Conservation (phyloP, 2,888 invertebrate species). For the Spatulosminthurus flaviceps region DNA sequence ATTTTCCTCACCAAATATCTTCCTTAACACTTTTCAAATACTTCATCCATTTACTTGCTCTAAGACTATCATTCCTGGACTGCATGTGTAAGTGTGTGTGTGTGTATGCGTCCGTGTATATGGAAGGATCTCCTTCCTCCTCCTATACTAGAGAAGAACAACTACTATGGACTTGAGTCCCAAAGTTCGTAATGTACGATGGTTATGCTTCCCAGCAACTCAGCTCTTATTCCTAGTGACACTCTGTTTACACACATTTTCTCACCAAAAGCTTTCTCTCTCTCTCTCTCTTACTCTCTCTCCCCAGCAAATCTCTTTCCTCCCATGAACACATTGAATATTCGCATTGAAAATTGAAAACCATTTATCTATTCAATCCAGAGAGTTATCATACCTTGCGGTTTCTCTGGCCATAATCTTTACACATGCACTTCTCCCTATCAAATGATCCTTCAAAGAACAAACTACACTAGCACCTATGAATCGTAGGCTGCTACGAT, state of each 20-base stretch:
- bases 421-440: not conserved
- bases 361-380: constrained; percentile 32
- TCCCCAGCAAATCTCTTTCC: constrained; percentile 39
- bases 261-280: constrained; percentile 8
- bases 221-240: not conserved
- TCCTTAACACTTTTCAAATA: constrained; percentile 8
- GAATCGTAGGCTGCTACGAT: too few species aligned
- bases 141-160: too few species aligned
- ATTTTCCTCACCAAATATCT: constrained; percentile 18
- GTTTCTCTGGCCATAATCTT: not conserved
- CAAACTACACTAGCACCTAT: too few species aligned
- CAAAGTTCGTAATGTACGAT: too few species aligned
- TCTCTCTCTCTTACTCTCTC: too few species aligned
- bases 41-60: constrained; percentile 11
- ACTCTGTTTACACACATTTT: constrained; percentile 27
- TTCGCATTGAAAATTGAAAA: constrained; percentile 38
- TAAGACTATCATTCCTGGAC: constrained; percentile 3
- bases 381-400: constrained; percentile 20
- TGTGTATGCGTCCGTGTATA: too few species aligned
- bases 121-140: too few species aligned
- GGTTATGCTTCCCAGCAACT: not conserved
- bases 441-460: too few species aligned
- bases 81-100: too few species aligned
- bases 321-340: constrained; percentile 37
- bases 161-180: too few species aligned